phyloP scores from a whole-genome alignment of 2,113 vertebrate species.

The Phylloscopus trochiloides region DNA sequence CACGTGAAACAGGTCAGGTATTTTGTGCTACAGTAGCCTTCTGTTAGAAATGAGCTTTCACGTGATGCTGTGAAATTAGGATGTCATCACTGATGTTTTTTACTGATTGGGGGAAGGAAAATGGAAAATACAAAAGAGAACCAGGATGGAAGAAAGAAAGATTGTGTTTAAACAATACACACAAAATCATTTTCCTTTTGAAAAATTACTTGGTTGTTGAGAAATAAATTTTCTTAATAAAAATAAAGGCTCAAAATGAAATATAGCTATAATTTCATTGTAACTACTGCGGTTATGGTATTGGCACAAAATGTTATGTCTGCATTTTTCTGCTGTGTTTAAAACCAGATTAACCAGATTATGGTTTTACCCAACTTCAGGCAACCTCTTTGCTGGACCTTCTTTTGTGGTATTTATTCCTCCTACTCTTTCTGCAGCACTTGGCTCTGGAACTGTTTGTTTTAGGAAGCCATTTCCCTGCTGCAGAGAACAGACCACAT shows the following conservation, averaged over 20 bases:
- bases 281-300: background rate
- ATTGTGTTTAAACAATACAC: background rate
- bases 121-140: background rate
- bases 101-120: background rate
- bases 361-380: background rate
- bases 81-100: conserved; percentile 28
- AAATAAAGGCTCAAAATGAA: background rate
- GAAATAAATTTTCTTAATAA: background rate
- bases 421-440: background rate
- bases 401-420: background rate
- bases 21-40: conserved; percentile 4
- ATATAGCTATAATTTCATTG: background rate
- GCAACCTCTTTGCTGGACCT: background rate
- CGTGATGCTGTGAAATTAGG: background rate
- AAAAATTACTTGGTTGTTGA: background rate
- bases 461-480: background rate
- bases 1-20: background rate
- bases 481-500: background rate
- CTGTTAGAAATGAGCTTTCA: background rate
- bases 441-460: background rate
- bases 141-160: background rate
- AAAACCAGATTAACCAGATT: background rate
- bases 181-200: background rate
- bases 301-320: background rate
- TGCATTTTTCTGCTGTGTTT: background rate